These are phyloP conservation scores for Drosophila ohnishii DNA, from an alignment of 1,140 invertebrate genomes.

Conservation along the genomic window DNA sequence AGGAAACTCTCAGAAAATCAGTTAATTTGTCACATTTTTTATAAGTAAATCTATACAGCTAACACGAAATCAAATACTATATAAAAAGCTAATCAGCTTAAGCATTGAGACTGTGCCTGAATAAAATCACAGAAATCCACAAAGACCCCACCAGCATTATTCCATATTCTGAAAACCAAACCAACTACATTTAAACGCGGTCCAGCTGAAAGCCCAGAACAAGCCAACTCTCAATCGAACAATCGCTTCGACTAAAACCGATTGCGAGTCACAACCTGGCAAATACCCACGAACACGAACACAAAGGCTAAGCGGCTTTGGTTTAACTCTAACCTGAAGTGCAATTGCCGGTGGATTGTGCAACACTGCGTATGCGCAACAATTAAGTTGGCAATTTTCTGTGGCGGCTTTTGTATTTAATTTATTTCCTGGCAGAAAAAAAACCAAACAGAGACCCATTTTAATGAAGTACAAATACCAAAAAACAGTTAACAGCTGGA, in stretches of 20 bases:
- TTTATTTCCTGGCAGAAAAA: constrained; percentile 53
- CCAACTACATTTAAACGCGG: constrained; percentile 7
- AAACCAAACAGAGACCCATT: constrained; percentile 37
- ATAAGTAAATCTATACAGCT: neutral
- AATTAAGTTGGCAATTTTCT: constrained; percentile 51
- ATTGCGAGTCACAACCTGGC: constrained; percentile 13
- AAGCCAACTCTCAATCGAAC: neutral
- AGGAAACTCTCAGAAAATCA: no score
- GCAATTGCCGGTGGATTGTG: constrained; percentile 33
- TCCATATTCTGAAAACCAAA: constrained; percentile 25
- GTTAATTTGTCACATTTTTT: no score
- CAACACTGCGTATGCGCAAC: constrained; percentile 66
- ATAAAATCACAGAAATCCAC: neutral
- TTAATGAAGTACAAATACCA: constrained; percentile 63
- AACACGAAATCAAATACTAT: no score
- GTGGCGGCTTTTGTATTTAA: constrained; percentile 40
- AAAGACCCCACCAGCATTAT: neutral
- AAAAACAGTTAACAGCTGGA: constrained; percentile 22
- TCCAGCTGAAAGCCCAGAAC: constrained; percentile 20
- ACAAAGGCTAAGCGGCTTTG: constrained; percentile 45
- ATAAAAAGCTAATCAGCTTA: neutral
- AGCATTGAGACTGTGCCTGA: neutral
- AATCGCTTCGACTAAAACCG: constrained; percentile 23
- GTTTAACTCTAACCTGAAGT: constrained; percentile 19
- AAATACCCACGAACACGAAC: constrained; percentile 5